Evolutionary conservation across 2,797 vertebrate genomes (phyloP).

Genomic region (Hybognathus amarus): DNA sequence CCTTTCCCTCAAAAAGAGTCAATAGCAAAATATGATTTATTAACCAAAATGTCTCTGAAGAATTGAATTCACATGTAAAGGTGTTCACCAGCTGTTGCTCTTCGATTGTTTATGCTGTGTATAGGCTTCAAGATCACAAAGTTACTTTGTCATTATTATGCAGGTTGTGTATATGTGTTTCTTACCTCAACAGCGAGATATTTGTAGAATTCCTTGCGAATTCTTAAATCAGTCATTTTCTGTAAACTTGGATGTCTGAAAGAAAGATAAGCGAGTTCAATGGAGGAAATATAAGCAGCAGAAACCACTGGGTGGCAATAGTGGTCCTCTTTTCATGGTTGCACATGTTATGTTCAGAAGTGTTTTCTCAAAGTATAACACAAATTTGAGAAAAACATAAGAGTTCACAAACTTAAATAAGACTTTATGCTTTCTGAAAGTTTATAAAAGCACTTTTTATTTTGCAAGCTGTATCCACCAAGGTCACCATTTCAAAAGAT

Average conservation of each 20-base stretch:
- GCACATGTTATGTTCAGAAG: background rate
- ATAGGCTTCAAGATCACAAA: background rate
- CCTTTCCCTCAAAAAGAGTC: background rate
- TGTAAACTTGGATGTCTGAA: conserved; percentile 49
- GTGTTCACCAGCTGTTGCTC: background rate
- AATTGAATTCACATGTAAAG: background rate
- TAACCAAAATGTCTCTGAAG: background rate
- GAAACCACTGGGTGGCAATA: conserved; percentile 63
- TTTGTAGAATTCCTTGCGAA: conserved; percentile 62
- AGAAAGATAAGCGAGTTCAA: background rate
- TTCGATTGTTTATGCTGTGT: no score
- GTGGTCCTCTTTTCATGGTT: conserved; percentile 28
- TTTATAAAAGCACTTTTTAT: background rate
- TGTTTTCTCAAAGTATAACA: conserved; percentile 6
- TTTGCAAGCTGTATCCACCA: background rate
- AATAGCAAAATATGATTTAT: background rate
- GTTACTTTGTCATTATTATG: background rate
- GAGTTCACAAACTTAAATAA: conserved; percentile 16
- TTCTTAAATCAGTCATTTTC: conserved; percentile 71
- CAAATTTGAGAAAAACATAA: background rate
- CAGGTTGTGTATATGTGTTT: background rate
- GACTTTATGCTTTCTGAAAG: background rate
- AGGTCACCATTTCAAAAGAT: conserved; percentile 1
- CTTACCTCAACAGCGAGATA: conserved; percentile 83
- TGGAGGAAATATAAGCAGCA: background rate